Evolutionary conservation across 2,888 invertebrate species (phyloP).

Genomic region (Anoplius nigerrimus): DNA sequence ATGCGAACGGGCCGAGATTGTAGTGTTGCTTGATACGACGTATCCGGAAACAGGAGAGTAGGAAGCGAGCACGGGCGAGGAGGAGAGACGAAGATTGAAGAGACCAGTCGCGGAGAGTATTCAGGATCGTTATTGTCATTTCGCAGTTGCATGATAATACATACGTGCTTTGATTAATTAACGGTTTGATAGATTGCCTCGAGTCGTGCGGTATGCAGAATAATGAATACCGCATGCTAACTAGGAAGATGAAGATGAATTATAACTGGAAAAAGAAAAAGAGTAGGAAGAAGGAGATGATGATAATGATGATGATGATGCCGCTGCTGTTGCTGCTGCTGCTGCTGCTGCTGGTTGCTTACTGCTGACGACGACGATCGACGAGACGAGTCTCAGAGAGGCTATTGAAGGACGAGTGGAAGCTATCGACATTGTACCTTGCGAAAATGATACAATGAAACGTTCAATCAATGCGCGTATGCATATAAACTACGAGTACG

Average conservation of each 20-base stretch:
- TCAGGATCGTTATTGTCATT: slow-evolving; percentile 59
- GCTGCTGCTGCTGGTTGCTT: slow-evolving; percentile 17
- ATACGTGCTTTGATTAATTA: slow-evolving; percentile 64
- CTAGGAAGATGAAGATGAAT: slow-evolving; percentile 63
- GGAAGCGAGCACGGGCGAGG: slow-evolving; percentile 12
- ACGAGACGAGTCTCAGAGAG: slow-evolving; percentile 38
- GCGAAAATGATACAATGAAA: slow-evolving; percentile 39
- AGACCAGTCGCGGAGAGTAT: slow-evolving; percentile 36
- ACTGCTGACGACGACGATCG: slow-evolving; percentile 34
- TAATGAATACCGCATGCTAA: slow-evolving; percentile 60
- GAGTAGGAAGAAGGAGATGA: slow-evolving; percentile 44
- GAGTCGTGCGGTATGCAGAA: slow-evolving; percentile 47
- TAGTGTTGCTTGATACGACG: slow-evolving; percentile 2
- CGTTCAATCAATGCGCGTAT: slow-evolving; percentile 41
- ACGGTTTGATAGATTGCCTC: slow-evolving; percentile 65
- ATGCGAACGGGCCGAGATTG: neutral
- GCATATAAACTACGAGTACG: slow-evolving; percentile 12
- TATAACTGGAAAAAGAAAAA: slow-evolving; percentile 44
- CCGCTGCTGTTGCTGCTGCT: slow-evolving; percentile 15
- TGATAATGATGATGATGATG: slow-evolving; percentile 46
- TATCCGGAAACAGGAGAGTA: slow-evolving; percentile 7
- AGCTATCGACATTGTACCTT: slow-evolving; percentile 44
- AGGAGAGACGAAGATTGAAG: slow-evolving; percentile 50
- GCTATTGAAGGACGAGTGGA: slow-evolving; percentile 34
- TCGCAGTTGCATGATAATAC: slow-evolving; percentile 54